These are phyloP conservation scores for Buphagus erythrorhynchus DNA, from an alignment of 2,797 vertebrate genomes.

Conservation along the genomic window DNA sequence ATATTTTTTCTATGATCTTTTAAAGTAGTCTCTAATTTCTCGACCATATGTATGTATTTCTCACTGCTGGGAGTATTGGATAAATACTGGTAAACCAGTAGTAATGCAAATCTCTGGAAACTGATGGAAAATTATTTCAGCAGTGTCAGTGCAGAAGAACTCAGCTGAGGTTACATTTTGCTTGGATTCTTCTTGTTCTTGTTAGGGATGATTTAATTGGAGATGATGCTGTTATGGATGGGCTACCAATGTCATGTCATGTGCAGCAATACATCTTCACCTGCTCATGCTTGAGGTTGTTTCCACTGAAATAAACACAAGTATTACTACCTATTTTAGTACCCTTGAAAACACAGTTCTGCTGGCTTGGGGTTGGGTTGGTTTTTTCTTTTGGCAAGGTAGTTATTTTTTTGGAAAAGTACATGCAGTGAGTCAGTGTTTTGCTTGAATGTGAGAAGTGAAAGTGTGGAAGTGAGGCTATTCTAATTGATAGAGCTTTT, in stretches of 20 bases:
- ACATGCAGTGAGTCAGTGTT: neutral
- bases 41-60: neutral
- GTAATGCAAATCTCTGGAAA: neutral
- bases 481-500: constrained; percentile 44
- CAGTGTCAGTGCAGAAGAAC: neutral
- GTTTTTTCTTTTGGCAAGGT: neutral
- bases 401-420: neutral
- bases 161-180: neutral
- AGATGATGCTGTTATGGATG: neutral
- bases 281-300: neutral
- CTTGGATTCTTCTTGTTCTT: neutral
- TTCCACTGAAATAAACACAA: neutral
- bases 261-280: neutral
- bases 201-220: neutral
- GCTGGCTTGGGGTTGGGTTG: neutral
- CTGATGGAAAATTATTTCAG: neutral
- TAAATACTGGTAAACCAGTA: neutral
- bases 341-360: neutral
- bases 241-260: neutral
- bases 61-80: neutral
- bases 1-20: neutral
- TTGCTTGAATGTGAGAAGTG: neutral
- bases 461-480: neutral
- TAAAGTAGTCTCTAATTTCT: neutral
- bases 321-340: neutral